Conservation (phyloP, 2,888 invertebrate species). For the Mesorhabditis spiculigera region DNA sequence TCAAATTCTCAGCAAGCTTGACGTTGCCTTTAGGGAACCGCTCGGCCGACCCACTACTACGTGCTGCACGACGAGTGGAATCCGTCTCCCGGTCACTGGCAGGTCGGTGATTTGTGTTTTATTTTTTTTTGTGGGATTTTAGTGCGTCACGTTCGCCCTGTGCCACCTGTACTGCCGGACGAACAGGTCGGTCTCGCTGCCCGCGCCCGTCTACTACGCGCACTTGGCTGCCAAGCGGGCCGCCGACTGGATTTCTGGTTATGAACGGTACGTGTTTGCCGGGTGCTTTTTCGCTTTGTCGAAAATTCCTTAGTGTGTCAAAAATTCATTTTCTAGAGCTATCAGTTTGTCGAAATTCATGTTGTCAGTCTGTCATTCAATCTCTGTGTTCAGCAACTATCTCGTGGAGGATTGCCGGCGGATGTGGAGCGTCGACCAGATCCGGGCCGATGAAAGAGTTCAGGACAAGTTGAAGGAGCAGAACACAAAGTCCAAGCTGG, state of each 20-base stretch:
- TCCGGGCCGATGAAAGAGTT: neutral
- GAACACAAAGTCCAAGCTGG: no score
- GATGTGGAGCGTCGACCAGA: neutral
- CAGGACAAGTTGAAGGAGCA: no score
- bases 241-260: slow-evolving; percentile 2
- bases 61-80: slow-evolving; percentile 3
- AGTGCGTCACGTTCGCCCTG: neutral
- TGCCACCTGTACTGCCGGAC: neutral
- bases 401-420: neutral
- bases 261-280: no score
- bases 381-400: neutral
- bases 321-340: no score
- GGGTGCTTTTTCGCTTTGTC: no score
- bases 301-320: no score
- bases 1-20: slow-evolving; percentile 16
- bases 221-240: slow-evolving; percentile 9
- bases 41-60: neutral
- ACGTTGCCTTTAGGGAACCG: neutral
- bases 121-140: neutral
- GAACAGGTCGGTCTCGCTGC: neutral
- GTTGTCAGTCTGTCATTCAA: no score
- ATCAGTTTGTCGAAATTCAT: no score
- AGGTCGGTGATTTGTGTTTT: neutral
- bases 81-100: neutral
- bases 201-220: neutral